Conservation (phyloP, 1,140 invertebrate species). For the Trachymyrmex cornetzi region DNA sequence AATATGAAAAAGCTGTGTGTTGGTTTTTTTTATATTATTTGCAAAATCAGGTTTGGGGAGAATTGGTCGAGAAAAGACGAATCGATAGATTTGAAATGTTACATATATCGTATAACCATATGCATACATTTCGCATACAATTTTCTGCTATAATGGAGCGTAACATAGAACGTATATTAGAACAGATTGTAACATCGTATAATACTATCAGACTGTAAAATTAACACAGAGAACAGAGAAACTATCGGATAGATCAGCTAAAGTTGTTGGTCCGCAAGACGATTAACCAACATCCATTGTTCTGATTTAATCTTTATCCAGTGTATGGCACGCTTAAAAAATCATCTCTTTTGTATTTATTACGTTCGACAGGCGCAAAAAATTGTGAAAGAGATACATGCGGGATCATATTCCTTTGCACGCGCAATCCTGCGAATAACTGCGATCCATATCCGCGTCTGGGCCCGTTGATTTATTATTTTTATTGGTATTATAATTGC, state of each 20-base stretch:
- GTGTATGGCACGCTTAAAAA: neutral
- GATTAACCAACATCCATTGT: constrained; percentile 8
- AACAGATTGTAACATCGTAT: neutral
- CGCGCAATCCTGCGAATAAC: neutral
- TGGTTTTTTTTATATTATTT: neutral
- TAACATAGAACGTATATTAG: constrained; percentile 1
- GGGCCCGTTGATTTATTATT: constrained; percentile 7
- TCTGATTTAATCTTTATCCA: constrained; percentile 8
- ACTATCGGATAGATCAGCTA: neutral
- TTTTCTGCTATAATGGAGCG: constrained; percentile 22
- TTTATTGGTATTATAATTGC: constrained; percentile 57
- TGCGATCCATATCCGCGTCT: constrained; percentile 18
- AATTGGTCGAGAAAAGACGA: neutral
- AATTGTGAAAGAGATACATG: constrained; percentile 28
- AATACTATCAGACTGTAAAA: constrained; percentile 31
- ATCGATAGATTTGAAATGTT: too few species aligned
- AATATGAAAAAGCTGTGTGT: neutral
- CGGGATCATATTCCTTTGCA: neutral
- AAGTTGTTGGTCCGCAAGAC: neutral
- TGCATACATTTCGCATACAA: too few species aligned
- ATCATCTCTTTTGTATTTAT: constrained; percentile 10
- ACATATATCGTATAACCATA: too few species aligned
- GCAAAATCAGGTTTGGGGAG: neutral
- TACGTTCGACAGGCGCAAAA: neutral
- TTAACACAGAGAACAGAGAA: constrained; percentile 10